These are phyloP conservation scores for Scotopteryx bipunctaria DNA, from an alignment of 2,888 invertebrate genomes.

Conservation along the genomic window DNA sequence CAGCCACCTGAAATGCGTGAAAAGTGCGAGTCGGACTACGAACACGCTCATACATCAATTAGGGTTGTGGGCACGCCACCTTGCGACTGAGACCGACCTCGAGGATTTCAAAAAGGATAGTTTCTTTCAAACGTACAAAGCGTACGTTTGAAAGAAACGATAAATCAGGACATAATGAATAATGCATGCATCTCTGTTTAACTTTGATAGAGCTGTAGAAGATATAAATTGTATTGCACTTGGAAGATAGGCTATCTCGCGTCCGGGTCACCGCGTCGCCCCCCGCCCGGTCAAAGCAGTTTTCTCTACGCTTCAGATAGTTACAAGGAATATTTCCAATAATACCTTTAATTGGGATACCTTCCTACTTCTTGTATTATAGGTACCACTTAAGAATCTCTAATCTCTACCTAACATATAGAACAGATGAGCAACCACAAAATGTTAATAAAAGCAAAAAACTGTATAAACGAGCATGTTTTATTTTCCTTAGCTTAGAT, in stretches of 20 bases:
- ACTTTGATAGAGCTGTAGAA: conserved; percentile 32
- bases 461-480: conserved; percentile 26
- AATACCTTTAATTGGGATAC: neutral
- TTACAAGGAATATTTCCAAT: conserved; percentile 18
- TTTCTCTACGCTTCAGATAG: conserved; percentile 43
- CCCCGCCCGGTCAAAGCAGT: conserved; percentile 48
- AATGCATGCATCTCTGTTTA: conserved; percentile 24
- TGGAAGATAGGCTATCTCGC: conserved; percentile 54
- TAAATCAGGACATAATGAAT: conserved; percentile 4
- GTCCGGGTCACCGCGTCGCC: conserved; percentile 52
- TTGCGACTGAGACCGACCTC: too few relatives aligned
- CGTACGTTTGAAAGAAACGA: too few relatives aligned
- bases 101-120: too few relatives aligned
- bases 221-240: conserved; percentile 52
- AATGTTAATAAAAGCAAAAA: neutral
- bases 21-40: too few relatives aligned
- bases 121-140: too few relatives aligned
- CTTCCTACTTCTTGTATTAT: neutral
- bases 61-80: too few relatives aligned
- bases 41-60: too few relatives aligned
- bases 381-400: neutral
- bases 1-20: too few relatives aligned
- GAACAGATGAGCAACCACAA: neutral
- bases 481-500: conserved; percentile 46
- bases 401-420: neutral